phyloP scores from a whole-genome alignment of 2,113 vertebrate species.

The Anas platyrhynchos region DNA sequence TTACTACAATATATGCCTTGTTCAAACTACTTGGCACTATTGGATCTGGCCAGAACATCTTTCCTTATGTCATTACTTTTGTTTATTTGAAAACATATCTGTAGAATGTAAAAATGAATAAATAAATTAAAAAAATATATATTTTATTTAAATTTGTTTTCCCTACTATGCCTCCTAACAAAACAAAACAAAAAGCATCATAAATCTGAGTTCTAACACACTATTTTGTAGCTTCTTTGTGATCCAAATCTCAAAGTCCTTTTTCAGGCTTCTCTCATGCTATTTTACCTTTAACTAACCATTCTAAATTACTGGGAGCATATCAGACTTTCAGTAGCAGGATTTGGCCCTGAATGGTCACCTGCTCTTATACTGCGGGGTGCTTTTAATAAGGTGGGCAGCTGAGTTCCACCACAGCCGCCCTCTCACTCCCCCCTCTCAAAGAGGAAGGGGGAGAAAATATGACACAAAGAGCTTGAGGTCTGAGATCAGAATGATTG shows the following conservation, averaged over 20 bases:
- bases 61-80: background rate
- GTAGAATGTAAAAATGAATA: too few species aligned
- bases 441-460: too few species aligned
- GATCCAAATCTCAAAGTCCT: background rate
- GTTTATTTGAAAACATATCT: background rate
- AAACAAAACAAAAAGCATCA: background rate
- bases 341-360: background rate
- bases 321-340: background rate
- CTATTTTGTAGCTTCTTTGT: background rate
- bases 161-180: background rate
- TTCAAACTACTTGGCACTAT: background rate
- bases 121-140: too few species aligned
- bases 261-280: background rate
- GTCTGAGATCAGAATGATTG: too few species aligned
- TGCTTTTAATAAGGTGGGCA: too few species aligned
- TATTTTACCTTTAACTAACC: background rate
- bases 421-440: too few species aligned
- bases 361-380: background rate
- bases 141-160: background rate
- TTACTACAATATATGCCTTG: background rate
- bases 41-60: background rate
- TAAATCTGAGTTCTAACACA: background rate
- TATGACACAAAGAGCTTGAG: too few species aligned
- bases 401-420: too few species aligned
- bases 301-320: background rate